Base-by-base conservation (phyloP, 1,140 invertebrate species). In the Sipha flava region DNA sequence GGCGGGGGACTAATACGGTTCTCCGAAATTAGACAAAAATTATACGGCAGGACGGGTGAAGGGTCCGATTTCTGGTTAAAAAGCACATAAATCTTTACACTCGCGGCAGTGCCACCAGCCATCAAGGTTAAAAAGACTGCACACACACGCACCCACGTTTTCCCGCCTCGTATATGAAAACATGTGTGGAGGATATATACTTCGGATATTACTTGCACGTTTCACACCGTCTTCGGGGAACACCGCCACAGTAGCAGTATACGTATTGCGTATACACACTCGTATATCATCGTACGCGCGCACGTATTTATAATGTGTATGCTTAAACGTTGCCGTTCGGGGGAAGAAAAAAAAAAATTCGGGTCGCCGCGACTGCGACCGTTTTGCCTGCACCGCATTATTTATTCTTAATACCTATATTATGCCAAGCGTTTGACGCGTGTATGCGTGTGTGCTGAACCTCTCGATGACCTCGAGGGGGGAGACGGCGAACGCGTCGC, bases 31-130 rank as follows among this genome's bases (percentile, higher is more conserved):
- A 57, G 72, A 77, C 47, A 21, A 77, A 77, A 57, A 77, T 75
- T 75, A 75, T 40, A 75, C 72, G 49, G 72, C 4, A 37, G 18
- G 72, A 23, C 31, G 72, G 12, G 5, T 31, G 49, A 4, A 10
- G 26, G 23, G 14, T 73, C 72, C 12, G 72, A 37, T 57, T 57
- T 77, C 72, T 40, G 72, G 34, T n/a, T 73, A 73, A 73, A 52
- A 73, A 52, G 70, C 72, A 29, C 52, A 77, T 77, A 77, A 77
- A 77, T 77, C 72, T 68, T 26, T 68, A 45, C n/a, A 4, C 31
- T 34, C 49, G 72, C 5, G 49, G 0, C 29, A 1, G 12, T 21
- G 54, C 54, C 54, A 23, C 43, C 16, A 23, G n/a, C 14, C 16
- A 21, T 14, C 2, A 54, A 77, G 49, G 72, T 77, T 77, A 77